A percentile compares a stretch with the other conserved stretches of the same genome.
Conservation (phyloP, 2,113 vertebrate genomes). For the Proteles cristata region DNA sequence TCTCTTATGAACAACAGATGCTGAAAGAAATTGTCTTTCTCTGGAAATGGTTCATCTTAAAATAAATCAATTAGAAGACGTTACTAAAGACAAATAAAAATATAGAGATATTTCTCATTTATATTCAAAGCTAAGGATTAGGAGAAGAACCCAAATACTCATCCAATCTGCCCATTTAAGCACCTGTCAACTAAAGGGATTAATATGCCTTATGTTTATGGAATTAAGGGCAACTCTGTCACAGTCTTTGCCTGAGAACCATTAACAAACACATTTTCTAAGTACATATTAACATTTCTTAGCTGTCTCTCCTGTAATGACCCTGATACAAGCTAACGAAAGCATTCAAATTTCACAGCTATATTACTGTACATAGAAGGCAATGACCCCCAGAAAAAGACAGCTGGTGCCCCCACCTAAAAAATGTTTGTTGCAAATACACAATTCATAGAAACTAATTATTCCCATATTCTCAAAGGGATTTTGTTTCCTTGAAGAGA, state of each 20-base stretch:
- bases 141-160: constrained; percentile 84
- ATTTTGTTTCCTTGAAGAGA: constrained; percentile 71
- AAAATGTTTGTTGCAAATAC: constrained; percentile 16
- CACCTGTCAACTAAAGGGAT: constrained; percentile 84
- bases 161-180: constrained; percentile 84
- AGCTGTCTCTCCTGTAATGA: constrained; percentile 76
- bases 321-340: constrained; percentile 70
- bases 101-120: constrained; percentile 82
- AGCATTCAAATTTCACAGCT: constrained; percentile 70
- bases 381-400: neutral
- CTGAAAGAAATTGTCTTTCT: constrained; percentile 62
- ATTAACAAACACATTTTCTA: constrained; percentile 81
- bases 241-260: constrained; percentile 71
- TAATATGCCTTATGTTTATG: constrained; percentile 82
- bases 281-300: constrained; percentile 82
- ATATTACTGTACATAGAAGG: neutral
- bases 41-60: constrained; percentile 76
- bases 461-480: constrained; percentile 59
- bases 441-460: constrained; percentile 75
- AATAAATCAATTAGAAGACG: constrained; percentile 84
- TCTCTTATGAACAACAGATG: constrained; percentile 65
- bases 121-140: constrained; percentile 85
- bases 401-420: neutral
- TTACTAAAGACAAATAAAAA: constrained; percentile 81
- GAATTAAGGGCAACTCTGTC: constrained; percentile 81